phyloP scores from a whole-genome alignment of 2,888 invertebrate genomes.

The Dryobotodes eremita region DNA sequence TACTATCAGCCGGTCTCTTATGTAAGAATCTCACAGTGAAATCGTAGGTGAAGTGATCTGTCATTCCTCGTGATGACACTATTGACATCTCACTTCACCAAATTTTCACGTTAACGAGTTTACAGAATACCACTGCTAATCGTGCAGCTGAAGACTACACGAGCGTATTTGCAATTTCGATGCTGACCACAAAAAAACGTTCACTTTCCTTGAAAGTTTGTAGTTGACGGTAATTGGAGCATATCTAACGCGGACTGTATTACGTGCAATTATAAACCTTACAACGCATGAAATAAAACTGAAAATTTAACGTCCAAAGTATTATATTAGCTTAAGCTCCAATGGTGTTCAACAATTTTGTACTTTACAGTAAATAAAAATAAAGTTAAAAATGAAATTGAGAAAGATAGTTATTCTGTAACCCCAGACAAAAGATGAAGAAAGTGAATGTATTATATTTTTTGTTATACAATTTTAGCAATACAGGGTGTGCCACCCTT shows the following conservation, averaged over 20 bases:
- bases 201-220: conserved; percentile 64
- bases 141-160: not conserved
- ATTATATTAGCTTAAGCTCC: not conserved
- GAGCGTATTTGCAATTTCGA: not conserved
- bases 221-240: conserved; percentile 53
- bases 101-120: too few relatives aligned
- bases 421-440: not conserved
- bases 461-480: too few relatives aligned
- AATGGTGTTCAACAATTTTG: conserved; percentile 8
- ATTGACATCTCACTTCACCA: too few relatives aligned
- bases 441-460: conserved; percentile 25
- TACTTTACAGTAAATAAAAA: not conserved
- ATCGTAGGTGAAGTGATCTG: too few relatives aligned
- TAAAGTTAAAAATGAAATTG: conserved; percentile 32
- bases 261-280: conserved; percentile 26
- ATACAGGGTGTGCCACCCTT: too few relatives aligned
- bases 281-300: not conserved
- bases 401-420: not conserved
- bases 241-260: conserved; percentile 30
- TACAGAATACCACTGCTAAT: too few relatives aligned
- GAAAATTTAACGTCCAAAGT: conserved; percentile 11
- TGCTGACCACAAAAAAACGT: conserved; percentile 33
- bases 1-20: not conserved
- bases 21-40: too few relatives aligned
- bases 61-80: too few relatives aligned